A percentile compares a stretch with the other conserved stretches of the same genome.
phyloP scores from a whole-genome alignment of 2,888 invertebrate species.

The Pheosia tremula region DNA sequence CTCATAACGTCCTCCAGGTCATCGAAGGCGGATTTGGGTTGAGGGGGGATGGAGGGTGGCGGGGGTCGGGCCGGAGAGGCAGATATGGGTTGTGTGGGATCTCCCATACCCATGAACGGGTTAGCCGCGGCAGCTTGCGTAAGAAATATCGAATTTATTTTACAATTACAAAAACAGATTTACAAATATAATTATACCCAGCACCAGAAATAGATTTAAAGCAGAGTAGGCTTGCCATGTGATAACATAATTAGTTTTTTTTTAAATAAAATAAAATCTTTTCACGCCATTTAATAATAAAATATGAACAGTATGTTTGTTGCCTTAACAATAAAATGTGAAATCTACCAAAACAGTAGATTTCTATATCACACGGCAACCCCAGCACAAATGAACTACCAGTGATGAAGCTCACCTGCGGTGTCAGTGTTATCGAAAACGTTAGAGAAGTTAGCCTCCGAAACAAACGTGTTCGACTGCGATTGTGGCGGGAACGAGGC shows the following conservation, averaged over 20 bases:
- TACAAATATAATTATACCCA: slow-evolving; percentile 32
- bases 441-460: slow-evolving; percentile 94
- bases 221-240: slow-evolving; percentile 38
- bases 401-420: slow-evolving; percentile 81
- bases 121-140: slow-evolving; percentile 85
- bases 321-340: not conserved
- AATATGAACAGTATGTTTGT: no score
- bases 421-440: slow-evolving; percentile 92
- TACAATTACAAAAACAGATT: slow-evolving; percentile 23
- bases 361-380: slow-evolving; percentile 34
- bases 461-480: slow-evolving; percentile 86
- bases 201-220: slow-evolving; percentile 41
- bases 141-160: slow-evolving; percentile 51
- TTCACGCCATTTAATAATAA: no score
- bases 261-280: not conserved
- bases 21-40: slow-evolving; percentile 87
- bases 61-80: slow-evolving; percentile 83
- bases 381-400: slow-evolving; percentile 42
- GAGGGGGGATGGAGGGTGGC: slow-evolving; percentile 68
- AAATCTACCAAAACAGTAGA: slow-evolving; percentile 19
- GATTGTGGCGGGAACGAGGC: slow-evolving; percentile 58
- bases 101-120: slow-evolving; percentile 87
- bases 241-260: slow-evolving; percentile 9
- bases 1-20: slow-evolving; percentile 88
- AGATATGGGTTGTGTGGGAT: slow-evolving; percentile 73